A percentile compares a stretch with the other conserved stretches of the same genome.
Evolutionary conservation across 2,797 vertebrate species (phyloP).

Genomic region (Arnoldichthys spilopterus): DNA sequence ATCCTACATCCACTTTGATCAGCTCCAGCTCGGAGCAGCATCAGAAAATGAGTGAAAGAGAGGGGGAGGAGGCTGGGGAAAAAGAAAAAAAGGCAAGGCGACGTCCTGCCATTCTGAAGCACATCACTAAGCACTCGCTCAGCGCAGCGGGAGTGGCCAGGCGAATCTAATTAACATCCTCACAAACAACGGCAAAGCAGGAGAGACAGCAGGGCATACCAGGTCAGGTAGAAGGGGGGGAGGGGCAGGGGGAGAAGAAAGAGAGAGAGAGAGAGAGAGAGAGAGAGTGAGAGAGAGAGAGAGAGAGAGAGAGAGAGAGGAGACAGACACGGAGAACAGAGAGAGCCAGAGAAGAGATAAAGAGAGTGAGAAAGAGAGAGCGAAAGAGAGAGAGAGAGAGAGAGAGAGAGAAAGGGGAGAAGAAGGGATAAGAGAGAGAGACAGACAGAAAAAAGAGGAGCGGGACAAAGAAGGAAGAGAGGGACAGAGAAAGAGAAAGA

Average conservation of each 20-base stretch:
- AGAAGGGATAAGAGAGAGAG: neutral
- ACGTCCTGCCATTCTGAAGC: constrained; percentile 32
- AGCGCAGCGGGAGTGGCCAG: constrained; percentile 31
- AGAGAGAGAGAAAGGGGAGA: neutral
- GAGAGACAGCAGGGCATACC: neutral
- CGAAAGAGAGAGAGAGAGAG: neutral
- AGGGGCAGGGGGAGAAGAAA: neutral
- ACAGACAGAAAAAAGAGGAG: neutral
- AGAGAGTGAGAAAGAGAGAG: neutral
- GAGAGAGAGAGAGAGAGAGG: neutral
- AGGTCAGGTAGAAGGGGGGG: neutral
- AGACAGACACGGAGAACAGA: neutral
- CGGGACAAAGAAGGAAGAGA: neutral
- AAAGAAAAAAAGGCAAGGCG: neutral
- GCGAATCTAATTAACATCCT: constrained; percentile 48
- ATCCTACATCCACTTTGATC: constrained; percentile 72
- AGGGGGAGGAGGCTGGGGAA: neutral
- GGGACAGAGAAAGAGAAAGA: neutral
- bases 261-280: neutral
- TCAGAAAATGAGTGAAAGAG: constrained; percentile 42
- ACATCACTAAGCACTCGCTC: constrained; percentile 32
- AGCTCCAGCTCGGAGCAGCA: constrained; percentile 18
- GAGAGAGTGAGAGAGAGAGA: neutral
- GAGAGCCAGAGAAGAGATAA: neutral
- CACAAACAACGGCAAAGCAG: neutral